These are phyloP conservation scores for Panurus biarmicus DNA, from an alignment of 2,113 vertebrate genomes.

Conservation along the genomic window DNA sequence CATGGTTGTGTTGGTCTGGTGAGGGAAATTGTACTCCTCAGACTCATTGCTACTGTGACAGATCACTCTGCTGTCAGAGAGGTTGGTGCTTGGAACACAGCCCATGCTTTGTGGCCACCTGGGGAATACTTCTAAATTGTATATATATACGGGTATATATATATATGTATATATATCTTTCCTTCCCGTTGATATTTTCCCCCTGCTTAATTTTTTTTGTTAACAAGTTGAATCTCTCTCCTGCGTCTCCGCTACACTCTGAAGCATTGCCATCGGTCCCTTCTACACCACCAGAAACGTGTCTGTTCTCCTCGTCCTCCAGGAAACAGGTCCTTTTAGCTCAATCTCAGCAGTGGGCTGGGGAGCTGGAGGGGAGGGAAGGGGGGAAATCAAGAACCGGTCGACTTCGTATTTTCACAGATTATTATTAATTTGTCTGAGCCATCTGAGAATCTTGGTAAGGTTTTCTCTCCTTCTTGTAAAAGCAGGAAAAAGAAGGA, in stretches of 20 bases:
- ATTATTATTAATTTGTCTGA: constrained; percentile 23
- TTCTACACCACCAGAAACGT: constrained; percentile 17
- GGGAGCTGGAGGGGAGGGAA: constrained; percentile 31
- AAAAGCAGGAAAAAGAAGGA: too few relatives aligned
- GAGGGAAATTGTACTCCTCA: constrained; percentile 85
- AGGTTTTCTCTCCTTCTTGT: neutral
- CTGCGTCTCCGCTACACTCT: constrained; percentile 3
- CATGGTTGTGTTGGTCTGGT: constrained; percentile 81
- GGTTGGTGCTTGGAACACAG: constrained; percentile 97
- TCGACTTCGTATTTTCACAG: constrained; percentile 44
- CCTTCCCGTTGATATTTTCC: constrained; percentile 44
- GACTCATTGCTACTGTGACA: constrained; percentile 89
- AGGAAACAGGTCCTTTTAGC: constrained; percentile 26
- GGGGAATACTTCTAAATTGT: constrained; percentile 59
- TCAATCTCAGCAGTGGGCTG: constrained; percentile 18
- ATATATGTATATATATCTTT: constrained; percentile 29
- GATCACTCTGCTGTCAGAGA: constrained; percentile 85
- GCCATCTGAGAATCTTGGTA: constrained; percentile 25
- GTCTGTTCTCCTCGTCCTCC: constrained; percentile 40
- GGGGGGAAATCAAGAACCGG: constrained; percentile 19
- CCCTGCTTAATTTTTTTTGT: constrained; percentile 30
- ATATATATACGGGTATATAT: neutral
- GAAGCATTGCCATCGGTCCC: constrained; percentile 49
- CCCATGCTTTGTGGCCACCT: constrained; percentile 82
- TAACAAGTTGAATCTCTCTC: constrained; percentile 31